These are phyloP conservation scores for Eilema griseolum DNA, from an alignment of 2,888 invertebrate species.

Conservation along the genomic window DNA sequence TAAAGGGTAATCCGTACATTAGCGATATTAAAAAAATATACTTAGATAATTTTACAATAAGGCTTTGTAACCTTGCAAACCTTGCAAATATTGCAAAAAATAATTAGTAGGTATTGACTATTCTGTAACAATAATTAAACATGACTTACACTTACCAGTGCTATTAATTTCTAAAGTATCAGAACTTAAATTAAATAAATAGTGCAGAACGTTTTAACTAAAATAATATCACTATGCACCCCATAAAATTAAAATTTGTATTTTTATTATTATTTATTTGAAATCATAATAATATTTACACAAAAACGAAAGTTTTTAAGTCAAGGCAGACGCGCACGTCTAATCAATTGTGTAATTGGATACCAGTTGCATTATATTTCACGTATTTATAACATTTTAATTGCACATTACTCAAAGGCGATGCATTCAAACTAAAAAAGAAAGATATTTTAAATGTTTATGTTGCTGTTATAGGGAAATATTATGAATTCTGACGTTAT, in stretches of 20 bases:
- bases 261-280: neutral
- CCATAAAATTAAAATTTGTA: neutral
- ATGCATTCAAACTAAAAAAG: neutral
- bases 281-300: neutral
- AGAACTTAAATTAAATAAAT: neutral
- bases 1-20: no score
- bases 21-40: no score
- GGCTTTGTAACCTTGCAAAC: no score
- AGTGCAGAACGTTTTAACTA: neutral
- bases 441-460: neutral
- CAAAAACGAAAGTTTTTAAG: conserved; percentile 3
- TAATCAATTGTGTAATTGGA: conserved; percentile 18
- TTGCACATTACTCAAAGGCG: conserved; percentile 14
- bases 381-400: conserved; percentile 14
- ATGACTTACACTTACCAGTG: neutral
- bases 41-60: no score
- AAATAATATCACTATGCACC: neutral
- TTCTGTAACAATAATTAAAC: neutral
- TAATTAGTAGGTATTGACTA: neutral
- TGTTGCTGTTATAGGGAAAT: neutral
- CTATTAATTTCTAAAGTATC: neutral
- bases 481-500: neutral
- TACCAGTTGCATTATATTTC: conserved; percentile 16
- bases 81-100: neutral
- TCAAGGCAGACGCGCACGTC: conserved; percentile 6